Conservation (phyloP, 1,140 invertebrate genomes). For the Cylas formicarius region DNA sequence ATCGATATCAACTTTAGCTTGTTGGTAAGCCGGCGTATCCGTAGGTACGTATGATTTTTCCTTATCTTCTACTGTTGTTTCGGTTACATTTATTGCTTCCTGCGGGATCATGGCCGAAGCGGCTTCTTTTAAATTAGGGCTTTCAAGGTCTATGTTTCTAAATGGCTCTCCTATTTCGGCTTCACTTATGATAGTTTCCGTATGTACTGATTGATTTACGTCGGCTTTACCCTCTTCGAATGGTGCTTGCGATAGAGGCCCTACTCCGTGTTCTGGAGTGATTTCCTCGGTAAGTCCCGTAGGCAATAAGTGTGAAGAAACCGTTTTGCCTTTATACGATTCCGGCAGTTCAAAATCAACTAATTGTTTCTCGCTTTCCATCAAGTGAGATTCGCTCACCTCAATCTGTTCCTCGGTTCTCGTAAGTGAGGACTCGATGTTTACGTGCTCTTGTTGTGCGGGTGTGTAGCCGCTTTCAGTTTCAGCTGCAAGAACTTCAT, state of each 20-base stretch:
- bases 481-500: slow-evolving; percentile 48
- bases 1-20: slow-evolving; percentile 45
- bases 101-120: slow-evolving; percentile 44
- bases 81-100: slow-evolving; percentile 48
- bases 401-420: slow-evolving; percentile 45
- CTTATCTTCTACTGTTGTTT: slow-evolving; percentile 46
- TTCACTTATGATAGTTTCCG: slow-evolving; percentile 50
- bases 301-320: slow-evolving; percentile 47
- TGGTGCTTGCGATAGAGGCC: slow-evolving; percentile 40
- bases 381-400: slow-evolving; percentile 45
- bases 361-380: slow-evolving; percentile 52
- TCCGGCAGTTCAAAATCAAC: slow-evolving; percentile 47
- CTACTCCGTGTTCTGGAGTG: slow-evolving; percentile 45
- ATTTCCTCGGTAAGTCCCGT: slow-evolving; percentile 56
- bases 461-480: slow-evolving; percentile 44
- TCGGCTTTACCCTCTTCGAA: slow-evolving; percentile 43
- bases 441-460: slow-evolving; percentile 37
- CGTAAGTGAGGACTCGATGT: slow-evolving; percentile 39
- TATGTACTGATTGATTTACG: slow-evolving; percentile 42
- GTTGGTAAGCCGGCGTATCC: slow-evolving; percentile 29
- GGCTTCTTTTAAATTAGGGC: slow-evolving; percentile 44
- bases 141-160: slow-evolving; percentile 27
- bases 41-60: slow-evolving; percentile 39
- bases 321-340: slow-evolving; percentile 47
- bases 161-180: slow-evolving; percentile 46